Evolutionary conservation across 2,888 invertebrate species (phyloP).

Genomic region (Chelonus formosanus): DNA sequence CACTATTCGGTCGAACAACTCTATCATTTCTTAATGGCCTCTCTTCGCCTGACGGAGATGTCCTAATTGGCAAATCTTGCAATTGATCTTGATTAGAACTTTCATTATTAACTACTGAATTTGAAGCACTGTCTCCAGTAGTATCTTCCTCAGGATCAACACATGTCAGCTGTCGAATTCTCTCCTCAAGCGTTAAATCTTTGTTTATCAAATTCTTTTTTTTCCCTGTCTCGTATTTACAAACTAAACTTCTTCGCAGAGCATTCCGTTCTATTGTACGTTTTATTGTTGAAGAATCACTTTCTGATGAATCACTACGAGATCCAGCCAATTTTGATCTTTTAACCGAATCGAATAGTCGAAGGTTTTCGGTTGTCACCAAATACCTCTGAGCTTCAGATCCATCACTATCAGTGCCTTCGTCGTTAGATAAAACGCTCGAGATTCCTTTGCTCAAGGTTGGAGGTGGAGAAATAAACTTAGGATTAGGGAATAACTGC

Average conservation of each 20-base stretch:
- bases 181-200: slow-evolving; percentile 84
- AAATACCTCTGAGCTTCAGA: slow-evolving; percentile 67
- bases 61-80: slow-evolving; percentile 67
- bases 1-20: slow-evolving; percentile 22
- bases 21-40: slow-evolving; percentile 34
- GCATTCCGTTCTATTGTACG: slow-evolving; percentile 86
- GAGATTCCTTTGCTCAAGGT: slow-evolving; percentile 54
- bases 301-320: slow-evolving; percentile 58
- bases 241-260: slow-evolving; percentile 78
- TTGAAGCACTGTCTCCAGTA: slow-evolving; percentile 45
- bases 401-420: slow-evolving; percentile 63
- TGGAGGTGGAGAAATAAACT: slow-evolving; percentile 72
- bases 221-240: slow-evolving; percentile 71
- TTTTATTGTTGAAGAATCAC: slow-evolving; percentile 68
- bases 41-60: slow-evolving; percentile 77
- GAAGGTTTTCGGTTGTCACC: slow-evolving; percentile 80
- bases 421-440: slow-evolving; percentile 40
- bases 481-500: slow-evolving; percentile 79
- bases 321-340: slow-evolving; percentile 66
- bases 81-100: slow-evolving; percentile 16
- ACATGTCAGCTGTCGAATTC: slow-evolving; percentile 86
- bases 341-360: slow-evolving; percentile 75
- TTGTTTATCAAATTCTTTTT: slow-evolving; percentile 68
- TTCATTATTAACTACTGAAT: slow-evolving; percentile 28
- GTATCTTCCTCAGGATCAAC: slow-evolving; percentile 77